Evolutionary conservation across 2,797 vertebrate genomes (phyloP), one percentile per base, ranked within the genome.

Genomic region (Glyptemys insculpta): DNA sequence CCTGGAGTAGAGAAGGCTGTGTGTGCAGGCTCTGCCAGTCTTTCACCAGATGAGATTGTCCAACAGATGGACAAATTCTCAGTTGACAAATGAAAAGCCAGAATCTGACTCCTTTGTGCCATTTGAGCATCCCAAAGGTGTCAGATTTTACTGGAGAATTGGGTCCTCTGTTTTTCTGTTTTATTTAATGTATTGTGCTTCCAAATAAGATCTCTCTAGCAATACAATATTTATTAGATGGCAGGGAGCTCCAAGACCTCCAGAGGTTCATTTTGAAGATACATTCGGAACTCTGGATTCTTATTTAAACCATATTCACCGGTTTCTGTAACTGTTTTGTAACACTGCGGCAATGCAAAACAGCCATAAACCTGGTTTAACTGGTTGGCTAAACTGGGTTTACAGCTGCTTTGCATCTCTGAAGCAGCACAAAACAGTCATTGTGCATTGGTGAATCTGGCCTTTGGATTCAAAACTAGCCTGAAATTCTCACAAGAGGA

Each of bases 381-480:
- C 41, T 74, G 88, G 56, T 47, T 27, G 62, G 19, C 11, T 79
- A 91, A 90, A 91, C 82, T 15, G 86, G 79, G 49, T 4, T 2
- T 53, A 59, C 93, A 93, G 78, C 81, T 84, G 47, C 53, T 68
- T 91, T 74, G 21, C 37, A 74, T 74, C 72, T 27, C 72, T 74
- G 72, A 12, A 41, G 23, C 72, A 27, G 25, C 72, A 74, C 72
- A 74, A 44, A 74, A 41, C 72, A 76, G 23, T 14, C 25, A 44
- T 25, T 6, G 23, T 27, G 25, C 25, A 5, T 47, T 74, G 57
- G 41, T 62, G 86, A 90, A 47, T 80, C 41, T 44, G 65, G 59
- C 74, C 89, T 79, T n/a, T 74, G 65, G 52, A 92, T 86, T 74
- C 83, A 83, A 76, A 76, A 47, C 25, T 29, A 15, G 23, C 23